phyloP scores from a whole-genome alignment of 2,113 vertebrate genomes.

The Rostratula benghalensis region DNA sequence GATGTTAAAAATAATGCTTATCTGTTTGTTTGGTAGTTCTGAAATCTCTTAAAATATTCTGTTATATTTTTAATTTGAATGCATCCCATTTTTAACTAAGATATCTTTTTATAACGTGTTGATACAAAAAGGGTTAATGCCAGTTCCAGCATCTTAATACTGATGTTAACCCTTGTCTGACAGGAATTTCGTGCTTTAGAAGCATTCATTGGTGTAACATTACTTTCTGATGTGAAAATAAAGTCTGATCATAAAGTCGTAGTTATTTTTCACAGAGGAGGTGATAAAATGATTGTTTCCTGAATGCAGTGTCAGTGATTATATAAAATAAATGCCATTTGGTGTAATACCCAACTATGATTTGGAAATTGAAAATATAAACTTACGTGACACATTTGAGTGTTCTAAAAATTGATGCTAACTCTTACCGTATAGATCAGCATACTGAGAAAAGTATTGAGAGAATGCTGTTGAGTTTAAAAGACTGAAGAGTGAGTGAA shows the following conservation, averaged over 20 bases:
- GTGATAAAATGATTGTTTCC: neutral
- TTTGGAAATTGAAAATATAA: neutral
- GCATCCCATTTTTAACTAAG: neutral
- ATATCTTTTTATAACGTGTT: neutral
- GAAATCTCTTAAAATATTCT: neutral
- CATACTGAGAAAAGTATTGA: neutral
- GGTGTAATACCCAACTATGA: neutral
- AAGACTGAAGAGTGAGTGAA: neutral
- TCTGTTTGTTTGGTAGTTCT: neutral
- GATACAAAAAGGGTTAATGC: neutral
- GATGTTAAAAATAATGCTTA: neutral
- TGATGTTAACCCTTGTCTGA: neutral
- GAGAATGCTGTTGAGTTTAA: neutral
- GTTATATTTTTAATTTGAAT: neutral
- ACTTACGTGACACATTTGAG: neutral
- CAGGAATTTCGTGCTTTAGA: neutral
- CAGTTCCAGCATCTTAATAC: neutral
- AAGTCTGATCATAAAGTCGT: neutral
- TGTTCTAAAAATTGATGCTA: neutral
- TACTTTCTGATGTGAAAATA: neutral
- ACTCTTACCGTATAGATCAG: neutral
- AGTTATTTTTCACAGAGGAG: neutral
- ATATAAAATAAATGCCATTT: neutral
- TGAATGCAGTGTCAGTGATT: neutral
- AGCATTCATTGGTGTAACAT: neutral